A percentile compares a stretch with the other conserved stretches of the same genome.
phyloP scores from a whole-genome alignment of 2,888 invertebrate species.

The Lomographa bimaculata region DNA sequence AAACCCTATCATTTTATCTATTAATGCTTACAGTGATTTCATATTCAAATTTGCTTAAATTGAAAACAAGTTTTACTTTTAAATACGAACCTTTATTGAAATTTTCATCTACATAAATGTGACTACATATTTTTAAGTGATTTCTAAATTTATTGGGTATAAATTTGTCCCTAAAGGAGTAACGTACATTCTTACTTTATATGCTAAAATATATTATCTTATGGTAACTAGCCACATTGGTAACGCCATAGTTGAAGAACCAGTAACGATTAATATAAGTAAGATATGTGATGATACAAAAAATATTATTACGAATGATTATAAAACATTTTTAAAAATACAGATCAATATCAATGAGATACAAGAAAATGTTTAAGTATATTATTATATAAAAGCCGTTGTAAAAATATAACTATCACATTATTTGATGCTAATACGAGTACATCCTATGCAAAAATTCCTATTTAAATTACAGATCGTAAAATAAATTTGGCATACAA shows the following conservation, averaged over 20 bases:
- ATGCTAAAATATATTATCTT: conserved; percentile 30
- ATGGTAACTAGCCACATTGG: conserved; percentile 37
- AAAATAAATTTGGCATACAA: conserved; percentile 60
- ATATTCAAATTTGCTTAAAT: conserved; percentile 75
- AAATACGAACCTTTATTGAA: conserved; percentile 57
- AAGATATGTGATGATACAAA: conserved; percentile 53
- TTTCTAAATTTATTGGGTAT: conserved; percentile 82
- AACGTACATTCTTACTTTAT: conserved; percentile 52
- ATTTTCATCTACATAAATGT: conserved; percentile 54
- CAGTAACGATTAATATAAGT: conserved; percentile 36
- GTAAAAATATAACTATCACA: conserved; percentile 19
- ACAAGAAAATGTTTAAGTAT: too few species aligned
- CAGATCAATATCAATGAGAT: conserved; percentile 4
- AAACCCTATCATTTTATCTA: conserved; percentile 36
- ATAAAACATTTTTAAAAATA: conserved; percentile 11
- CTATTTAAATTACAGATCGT: too few species aligned
- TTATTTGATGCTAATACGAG: too few species aligned
- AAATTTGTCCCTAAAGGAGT: conserved; percentile 60
- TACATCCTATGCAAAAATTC: too few species aligned
- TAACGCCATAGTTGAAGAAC: conserved; percentile 36
- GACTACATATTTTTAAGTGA: conserved; percentile 58
- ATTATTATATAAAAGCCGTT: conserved; percentile 14
- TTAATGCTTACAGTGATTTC: conserved; percentile 66
- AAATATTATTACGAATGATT: conserved; percentile 22
- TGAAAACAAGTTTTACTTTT: conserved; percentile 57